Base-by-base conservation (phyloP, 2,888 invertebrate species). In the Ornithoptera alexandrae region DNA sequence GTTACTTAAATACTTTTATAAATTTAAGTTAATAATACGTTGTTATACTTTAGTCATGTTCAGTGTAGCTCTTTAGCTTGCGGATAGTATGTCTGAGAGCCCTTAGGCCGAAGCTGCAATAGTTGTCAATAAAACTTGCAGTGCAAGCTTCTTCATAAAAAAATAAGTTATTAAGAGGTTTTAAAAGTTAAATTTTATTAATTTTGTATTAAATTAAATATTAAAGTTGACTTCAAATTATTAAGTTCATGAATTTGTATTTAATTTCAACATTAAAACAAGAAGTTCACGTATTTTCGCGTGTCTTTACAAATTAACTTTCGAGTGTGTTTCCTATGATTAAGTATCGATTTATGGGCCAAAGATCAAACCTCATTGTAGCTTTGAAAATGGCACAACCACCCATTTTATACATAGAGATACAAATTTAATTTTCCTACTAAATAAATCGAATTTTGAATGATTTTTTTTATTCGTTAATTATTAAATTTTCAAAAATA, bases 331-430 rank as follows among this genome's bases (percentile, higher is more conserved):
- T 57, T 60, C 46, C 50, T 20, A 18, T 20, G 46, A 36, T 66
- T 22, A 58, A 66, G 42, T 66, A 56, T 61, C 61, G 8, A 50
- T 63, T 30, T 39, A 62, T 39, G 58, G 53, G 62, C 70, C 70
- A 70, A 70, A 70, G 70, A 70, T n/a, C 66, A 62, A 70, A 66
- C 66, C 56, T 46, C 62, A 62, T 20, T 10, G 8, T 39, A 66
- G 58, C 69, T 65, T 69, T 62, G 62, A 58, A 50, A 58, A 66
- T 58, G 20, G 60, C 62, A 30, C 46, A 59, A 46, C 22, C 46
- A 30, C 18, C 56, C 7, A n/a, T 56, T 62, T 12, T 42, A n/a
- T 15, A 50, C 6, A 7, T 10, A 20, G 1, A 20, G 20, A 15
- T 10, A 8, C 20, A 57, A 8, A 20, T 18, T 10, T 57, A 57